These are phyloP conservation scores for Corythaeola cristata DNA, from an alignment of 2,113 vertebrate species.

Conservation along the genomic window DNA sequence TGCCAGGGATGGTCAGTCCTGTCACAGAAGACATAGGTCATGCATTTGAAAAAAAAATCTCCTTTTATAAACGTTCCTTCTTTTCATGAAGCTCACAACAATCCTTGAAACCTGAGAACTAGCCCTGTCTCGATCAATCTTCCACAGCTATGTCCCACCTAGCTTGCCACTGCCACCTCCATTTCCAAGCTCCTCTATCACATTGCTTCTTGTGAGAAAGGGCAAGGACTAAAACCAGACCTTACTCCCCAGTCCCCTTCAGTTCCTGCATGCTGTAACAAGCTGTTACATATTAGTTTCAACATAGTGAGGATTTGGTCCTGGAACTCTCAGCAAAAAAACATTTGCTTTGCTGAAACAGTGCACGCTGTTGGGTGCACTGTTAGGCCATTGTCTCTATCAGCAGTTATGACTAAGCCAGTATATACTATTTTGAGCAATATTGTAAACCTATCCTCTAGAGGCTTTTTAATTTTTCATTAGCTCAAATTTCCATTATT, in stretches of 20 bases:
- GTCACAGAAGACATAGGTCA: background rate
- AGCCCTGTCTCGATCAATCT: background rate
- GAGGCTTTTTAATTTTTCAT: background rate
- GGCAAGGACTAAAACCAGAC: background rate
- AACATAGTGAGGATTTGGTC: background rate
- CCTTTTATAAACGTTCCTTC: background rate
- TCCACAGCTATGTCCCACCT: background rate
- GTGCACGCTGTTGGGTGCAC: background rate
- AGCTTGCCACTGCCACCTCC: background rate
- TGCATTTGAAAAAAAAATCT: background rate
- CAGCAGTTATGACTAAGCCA: background rate
- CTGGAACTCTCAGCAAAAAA: background rate
- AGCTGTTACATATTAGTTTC: background rate
- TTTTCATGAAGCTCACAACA: background rate
- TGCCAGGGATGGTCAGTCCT: background rate
- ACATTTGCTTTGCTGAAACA: background rate
- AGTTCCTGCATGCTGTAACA: background rate
- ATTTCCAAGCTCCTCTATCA: background rate
- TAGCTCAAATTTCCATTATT: background rate
- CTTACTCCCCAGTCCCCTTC: accelerated
- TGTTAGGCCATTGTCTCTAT: background rate
- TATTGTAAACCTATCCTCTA: background rate
- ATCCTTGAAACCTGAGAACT: background rate
- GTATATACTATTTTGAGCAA: background rate
- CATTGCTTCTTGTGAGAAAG: background rate